Evolutionary conservation across 2,888 invertebrate genomes (phyloP).

Genomic region (Acanthosoma haemorrhoidale): DNA sequence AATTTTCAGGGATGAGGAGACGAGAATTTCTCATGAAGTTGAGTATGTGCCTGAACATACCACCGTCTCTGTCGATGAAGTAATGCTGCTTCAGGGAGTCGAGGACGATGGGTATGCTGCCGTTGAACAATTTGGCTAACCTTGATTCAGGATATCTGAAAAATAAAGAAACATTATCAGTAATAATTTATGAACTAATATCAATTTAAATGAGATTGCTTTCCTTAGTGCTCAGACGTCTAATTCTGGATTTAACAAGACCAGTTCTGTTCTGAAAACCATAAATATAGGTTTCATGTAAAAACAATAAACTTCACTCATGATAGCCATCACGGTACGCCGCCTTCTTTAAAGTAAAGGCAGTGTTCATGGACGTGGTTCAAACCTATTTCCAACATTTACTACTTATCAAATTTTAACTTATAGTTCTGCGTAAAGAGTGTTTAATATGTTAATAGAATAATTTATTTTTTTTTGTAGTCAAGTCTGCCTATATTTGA

Average conservation of each 20-base stretch:
- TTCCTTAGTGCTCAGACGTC: too few species aligned
- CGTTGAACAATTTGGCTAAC: conserved; percentile 88
- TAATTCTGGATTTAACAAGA: neutral
- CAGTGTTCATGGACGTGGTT: neutral
- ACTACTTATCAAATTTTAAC: too few species aligned
- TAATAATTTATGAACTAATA: neutral
- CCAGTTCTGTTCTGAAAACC: neutral
- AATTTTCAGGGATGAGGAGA: conserved; percentile 79
- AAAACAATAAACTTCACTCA: neutral
- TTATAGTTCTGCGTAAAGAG: too few species aligned
- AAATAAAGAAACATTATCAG: conserved; percentile 38
- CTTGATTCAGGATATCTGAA: conserved; percentile 89
- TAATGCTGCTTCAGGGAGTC: conserved; percentile 97
- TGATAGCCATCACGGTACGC: neutral
- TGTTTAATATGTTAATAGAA: too few species aligned
- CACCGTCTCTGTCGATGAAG: conserved; percentile 97
- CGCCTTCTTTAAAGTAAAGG: neutral
- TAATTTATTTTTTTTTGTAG: too few species aligned
- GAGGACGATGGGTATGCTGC: conserved; percentile 89
- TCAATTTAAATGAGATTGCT: too few species aligned
- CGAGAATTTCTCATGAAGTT: conserved; percentile 92
- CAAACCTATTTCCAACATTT: too few species aligned
- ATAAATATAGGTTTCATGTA: neutral
- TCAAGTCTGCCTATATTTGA: too few species aligned
- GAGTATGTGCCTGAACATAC: conserved; percentile 94